Base-by-base conservation (phyloP, 2,113 vertebrate genomes). In the Otolemur garnettii region DNA sequence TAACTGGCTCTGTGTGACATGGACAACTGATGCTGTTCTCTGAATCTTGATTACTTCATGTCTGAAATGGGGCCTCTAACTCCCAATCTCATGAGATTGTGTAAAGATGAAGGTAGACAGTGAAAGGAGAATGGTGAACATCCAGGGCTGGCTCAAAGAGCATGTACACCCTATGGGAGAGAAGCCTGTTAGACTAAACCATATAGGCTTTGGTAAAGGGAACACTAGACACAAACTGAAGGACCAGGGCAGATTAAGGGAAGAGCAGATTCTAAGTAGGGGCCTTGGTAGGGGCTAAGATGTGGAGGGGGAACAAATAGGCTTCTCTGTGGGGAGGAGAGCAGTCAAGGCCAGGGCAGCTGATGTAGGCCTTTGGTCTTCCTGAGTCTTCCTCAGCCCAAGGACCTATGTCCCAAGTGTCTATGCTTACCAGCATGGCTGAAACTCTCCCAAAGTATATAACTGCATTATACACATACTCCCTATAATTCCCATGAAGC, bases 21-120 rank as follows among this genome's bases (percentile, higher is more conserved):
- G 53, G 21, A 19, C 1, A 4, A 69, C 38, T 18, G 45, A n/a
- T 15, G 5, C 10, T 3, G 15, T 35, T 45, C 71, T 69, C 81
- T 94, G 66, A 87, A 74, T 71, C 94, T 74, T 19, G 38, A 50
- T 82, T 30, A 74, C 45, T 26, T 93, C 68, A 69, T 87, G 42
- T 80, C 83, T 72, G 57, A 78, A 91, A 53, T 33, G 50, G 68
- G 62, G 38, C 55, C 88, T 64, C 69, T 72, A 33, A 38, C 10
- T 38, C 13, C 50, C 1, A 15, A 62, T 24, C 45, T 94, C 30
- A 21, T 2, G 4, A 87, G 60, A 69, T 38, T n/a, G 35, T 13
- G 53, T 14, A 59, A 89, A 42, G 79, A 53, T 12, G 22, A 85
- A 66, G 15, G 83, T 10, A n/a, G 93, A 77, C 7, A 28, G 4